Percentiles rank a stretch among this genome's conserved stretches.
These are phyloP conservation scores for Deilephila porcellus DNA, from an alignment of 2,888 invertebrate species.

Conservation along the genomic window DNA sequence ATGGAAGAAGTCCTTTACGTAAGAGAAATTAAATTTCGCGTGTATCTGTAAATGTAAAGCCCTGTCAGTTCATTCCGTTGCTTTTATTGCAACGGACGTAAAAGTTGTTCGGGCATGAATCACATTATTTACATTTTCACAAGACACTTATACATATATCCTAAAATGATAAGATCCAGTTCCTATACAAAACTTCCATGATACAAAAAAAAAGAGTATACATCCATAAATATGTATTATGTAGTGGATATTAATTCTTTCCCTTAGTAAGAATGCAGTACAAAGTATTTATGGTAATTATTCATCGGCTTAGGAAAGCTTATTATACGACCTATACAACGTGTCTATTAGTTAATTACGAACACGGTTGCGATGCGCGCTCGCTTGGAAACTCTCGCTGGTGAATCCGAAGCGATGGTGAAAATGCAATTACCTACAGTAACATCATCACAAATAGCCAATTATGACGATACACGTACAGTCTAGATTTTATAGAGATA, in stretches of 20 bases:
- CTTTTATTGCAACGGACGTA: conserved; percentile 33
- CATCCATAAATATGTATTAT: not conserved
- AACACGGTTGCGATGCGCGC: conserved; percentile 57
- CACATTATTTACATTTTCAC: conserved; percentile 3
- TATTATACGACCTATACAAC: conserved; percentile 29
- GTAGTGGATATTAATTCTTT: not conserved
- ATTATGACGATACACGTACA: conserved; percentile 11
- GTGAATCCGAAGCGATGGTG: conserved; percentile 59
- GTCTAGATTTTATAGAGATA: conserved; percentile 13
- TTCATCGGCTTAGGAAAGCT: conserved; percentile 25
- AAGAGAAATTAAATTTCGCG: conserved; percentile 43
- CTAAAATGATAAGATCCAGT: not conserved
- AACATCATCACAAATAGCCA: conserved; percentile 25
- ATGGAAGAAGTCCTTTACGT: conserved; percentile 45
- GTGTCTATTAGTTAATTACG: conserved; percentile 52
- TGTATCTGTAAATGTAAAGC: conserved; percentile 21
- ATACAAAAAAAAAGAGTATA: not conserved
- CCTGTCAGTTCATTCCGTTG: conserved; percentile 5
- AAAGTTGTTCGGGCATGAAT: conserved; percentile 47
- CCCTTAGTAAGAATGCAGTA: not conserved
- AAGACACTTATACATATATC: not conserved
- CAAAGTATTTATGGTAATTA: conserved; percentile 21
- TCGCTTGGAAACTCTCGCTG: conserved; percentile 67
- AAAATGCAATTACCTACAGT: conserved; percentile 60
- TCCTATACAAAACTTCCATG: too few species aligned